phyloP scores from a whole-genome alignment of 2,113 vertebrate species.

The Lagopus leucura region DNA sequence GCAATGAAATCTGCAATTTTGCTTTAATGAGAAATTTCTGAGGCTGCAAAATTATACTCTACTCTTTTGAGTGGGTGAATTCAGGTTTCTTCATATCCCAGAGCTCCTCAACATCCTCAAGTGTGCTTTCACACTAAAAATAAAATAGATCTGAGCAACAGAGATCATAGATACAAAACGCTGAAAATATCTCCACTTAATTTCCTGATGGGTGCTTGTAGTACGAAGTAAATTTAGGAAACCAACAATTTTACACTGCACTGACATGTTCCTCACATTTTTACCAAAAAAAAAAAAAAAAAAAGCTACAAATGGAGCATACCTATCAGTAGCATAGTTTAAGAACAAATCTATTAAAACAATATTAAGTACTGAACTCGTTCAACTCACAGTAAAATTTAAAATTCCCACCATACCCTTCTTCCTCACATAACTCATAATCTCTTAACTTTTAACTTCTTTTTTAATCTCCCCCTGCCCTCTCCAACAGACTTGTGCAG shows the following conservation, averaged over 20 bases:
- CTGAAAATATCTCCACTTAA: neutral
- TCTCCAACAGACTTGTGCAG: neutral
- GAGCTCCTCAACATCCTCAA: neutral
- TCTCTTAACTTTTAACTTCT: neutral
- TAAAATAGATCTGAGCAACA: neutral
- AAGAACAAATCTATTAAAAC: neutral
- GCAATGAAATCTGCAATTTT: neutral
- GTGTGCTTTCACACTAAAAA: neutral
- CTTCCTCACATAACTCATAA: neutral
- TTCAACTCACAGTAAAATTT: neutral
- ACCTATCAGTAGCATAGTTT: neutral
- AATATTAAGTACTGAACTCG: neutral
- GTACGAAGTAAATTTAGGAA: neutral
- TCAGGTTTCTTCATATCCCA: neutral
- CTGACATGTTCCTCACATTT: neutral
- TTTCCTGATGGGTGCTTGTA: neutral
- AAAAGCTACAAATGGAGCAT: neutral
- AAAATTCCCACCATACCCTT: neutral
- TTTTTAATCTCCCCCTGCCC: neutral
- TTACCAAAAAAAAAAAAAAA: neutral
- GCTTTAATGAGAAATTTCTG: neutral
- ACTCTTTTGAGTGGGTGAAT: neutral
- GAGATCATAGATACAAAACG: neutral
- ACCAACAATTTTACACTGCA: neutral
- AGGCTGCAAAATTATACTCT: neutral